Conservation (phyloP, 2,888 invertebrate genomes). For the Coenonympha glycerion region DNA sequence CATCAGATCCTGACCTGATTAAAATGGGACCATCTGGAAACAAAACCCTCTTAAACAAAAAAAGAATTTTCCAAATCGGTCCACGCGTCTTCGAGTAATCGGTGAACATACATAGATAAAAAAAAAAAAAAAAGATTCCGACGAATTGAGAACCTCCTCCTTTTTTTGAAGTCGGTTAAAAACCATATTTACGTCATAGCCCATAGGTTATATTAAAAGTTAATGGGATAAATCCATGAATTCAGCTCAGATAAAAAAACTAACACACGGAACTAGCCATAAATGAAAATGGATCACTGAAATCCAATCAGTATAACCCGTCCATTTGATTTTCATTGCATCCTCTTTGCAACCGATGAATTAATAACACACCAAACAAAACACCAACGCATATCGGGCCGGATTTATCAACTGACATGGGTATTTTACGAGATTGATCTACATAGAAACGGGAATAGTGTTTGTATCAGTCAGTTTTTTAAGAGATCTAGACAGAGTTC, state of each 20-base stretch:
- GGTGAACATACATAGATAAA: too few relatives aligned
- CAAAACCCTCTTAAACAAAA: too few relatives aligned
- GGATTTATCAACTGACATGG: conserved; percentile 51
- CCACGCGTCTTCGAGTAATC: too few relatives aligned
- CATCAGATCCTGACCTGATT: too few relatives aligned
- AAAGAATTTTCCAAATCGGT: too few relatives aligned
- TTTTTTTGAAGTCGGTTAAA: too few relatives aligned
- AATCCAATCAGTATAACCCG: conserved; percentile 58
- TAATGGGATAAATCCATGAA: conserved; percentile 9
- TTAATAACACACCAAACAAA: conserved; percentile 59
- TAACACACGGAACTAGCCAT: conserved; percentile 22
- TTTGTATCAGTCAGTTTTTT: not conserved
- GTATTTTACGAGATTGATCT: conserved; percentile 44
- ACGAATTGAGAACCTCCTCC: too few relatives aligned
- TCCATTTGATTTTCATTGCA: conserved; percentile 44
- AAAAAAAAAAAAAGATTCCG: too few relatives aligned
- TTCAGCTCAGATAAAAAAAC: conserved; percentile 14
- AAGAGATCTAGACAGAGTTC: too few relatives aligned
- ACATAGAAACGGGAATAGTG: not conserved
- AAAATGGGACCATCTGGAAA: too few relatives aligned
- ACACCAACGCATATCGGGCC: conserved; percentile 45
- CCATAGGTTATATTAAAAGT: conserved; percentile 15
- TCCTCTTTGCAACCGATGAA: conserved; percentile 51
- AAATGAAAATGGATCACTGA: conserved; percentile 44
- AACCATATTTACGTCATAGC: too few relatives aligned